Percentiles rank a stretch among this genome's conserved stretches.
phyloP scores from a whole-genome alignment of 2,797 vertebrate species.

The Jordanella pulchra region DNA sequence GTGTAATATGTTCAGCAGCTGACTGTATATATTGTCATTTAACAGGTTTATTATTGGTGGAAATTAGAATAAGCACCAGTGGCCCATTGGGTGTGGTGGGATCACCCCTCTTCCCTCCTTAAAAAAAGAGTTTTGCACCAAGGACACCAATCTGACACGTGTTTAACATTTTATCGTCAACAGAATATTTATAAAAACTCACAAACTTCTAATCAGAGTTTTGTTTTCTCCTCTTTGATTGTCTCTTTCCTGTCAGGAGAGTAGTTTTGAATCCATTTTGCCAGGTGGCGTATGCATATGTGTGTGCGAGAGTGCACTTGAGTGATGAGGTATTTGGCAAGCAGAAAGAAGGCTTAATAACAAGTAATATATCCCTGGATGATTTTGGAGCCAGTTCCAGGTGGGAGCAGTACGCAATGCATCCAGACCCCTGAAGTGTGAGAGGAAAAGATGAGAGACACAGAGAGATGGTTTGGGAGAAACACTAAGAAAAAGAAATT shows the following conservation, averaged over 20 bases:
- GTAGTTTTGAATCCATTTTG: conserved; percentile 53
- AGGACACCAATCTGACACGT: conserved; percentile 64
- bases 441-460: conserved; percentile 44
- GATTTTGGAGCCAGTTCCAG: conserved; percentile 64
- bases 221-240: conserved; percentile 55
- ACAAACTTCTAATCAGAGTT: conserved; percentile 72
- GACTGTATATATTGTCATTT: conserved; percentile 27
- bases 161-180: conserved; percentile 74
- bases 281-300: conserved; percentile 66
- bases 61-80: conserved; percentile 38
- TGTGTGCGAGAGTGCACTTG: conserved; percentile 33
- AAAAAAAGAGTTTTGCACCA: conserved; percentile 43
- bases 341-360: conserved; percentile 72
- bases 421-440: conserved; percentile 57
- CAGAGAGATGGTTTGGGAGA: conserved; percentile 29
- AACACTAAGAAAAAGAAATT: conserved; percentile 26
- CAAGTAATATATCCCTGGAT: conserved; percentile 72
- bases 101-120: conserved; percentile 36
- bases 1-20: conserved; percentile 20
- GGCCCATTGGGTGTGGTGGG: conserved; percentile 44
- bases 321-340: conserved; percentile 76
- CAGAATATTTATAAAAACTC: conserved; percentile 65
- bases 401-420: conserved; percentile 68
- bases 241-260: conserved; percentile 63
- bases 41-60: conserved; percentile 38